These are phyloP conservation scores for Allolobophora icterica DNA, from an alignment of 2,888 invertebrate genomes.

Conservation along the genomic window DNA sequence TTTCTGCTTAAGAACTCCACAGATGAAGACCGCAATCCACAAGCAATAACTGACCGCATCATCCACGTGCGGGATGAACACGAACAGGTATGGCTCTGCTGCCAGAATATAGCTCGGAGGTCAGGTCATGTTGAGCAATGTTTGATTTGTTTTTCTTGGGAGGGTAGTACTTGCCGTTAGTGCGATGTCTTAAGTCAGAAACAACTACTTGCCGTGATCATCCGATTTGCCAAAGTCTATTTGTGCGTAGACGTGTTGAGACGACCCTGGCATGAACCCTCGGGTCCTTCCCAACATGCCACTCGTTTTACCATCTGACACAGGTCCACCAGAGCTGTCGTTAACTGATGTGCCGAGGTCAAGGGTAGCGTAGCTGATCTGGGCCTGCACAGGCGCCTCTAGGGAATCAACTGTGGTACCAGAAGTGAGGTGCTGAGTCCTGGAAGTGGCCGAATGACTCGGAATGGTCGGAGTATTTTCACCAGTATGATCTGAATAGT, in stretches of 20 bases:
- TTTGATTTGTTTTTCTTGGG: slow-evolving; percentile 11
- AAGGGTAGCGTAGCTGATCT: slow-evolving; percentile 22
- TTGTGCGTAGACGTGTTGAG: slow-evolving; percentile 55
- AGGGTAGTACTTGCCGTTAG: neutral
- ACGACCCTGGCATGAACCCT: neutral
- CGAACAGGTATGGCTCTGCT: neutral
- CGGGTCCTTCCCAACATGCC: neutral
- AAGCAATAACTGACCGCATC: neutral
- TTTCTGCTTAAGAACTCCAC: neutral
- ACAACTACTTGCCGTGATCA: slow-evolving; percentile 45
- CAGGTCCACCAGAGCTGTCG: neutral
- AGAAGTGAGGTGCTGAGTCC: neutral
- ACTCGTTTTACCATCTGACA: neutral
- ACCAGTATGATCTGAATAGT: neutral
- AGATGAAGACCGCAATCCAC: neutral
- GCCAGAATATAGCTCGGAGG: neutral
- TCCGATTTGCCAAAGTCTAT: slow-evolving; percentile 65
- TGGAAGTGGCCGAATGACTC: neutral
- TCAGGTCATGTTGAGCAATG: slow-evolving; percentile 17
- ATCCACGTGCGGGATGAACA: neutral
- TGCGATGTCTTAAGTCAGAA: neutral
- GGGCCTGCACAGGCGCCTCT: neutral
- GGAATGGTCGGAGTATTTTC: slow-evolving; percentile 21
- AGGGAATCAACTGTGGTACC: neutral
- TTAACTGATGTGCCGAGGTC: neutral